Base-by-base conservation (phyloP, 2,888 invertebrate species). In the Miltochrista miniata region DNA sequence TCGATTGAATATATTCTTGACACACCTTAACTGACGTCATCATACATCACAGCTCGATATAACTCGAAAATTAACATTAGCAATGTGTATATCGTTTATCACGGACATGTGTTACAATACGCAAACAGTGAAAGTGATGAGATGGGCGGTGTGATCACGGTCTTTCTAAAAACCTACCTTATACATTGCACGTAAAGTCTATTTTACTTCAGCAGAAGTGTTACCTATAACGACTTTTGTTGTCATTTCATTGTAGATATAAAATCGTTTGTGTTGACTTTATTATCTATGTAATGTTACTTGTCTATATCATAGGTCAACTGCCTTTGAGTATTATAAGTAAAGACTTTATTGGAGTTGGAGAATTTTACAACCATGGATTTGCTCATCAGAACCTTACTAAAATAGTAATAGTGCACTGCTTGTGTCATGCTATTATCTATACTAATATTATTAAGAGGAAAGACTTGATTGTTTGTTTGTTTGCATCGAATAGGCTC, bases 121-220 rank as follows among this genome's bases (percentile, higher is more conserved):
- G 29, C 50, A 50, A 41, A 29, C 10, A 59, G 66, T 62, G 66
- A 67, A 67, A 67, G 66, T 68, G 53, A 67, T 67, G 59, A 54
- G 58, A 7, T 54, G 48, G 59, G 49, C 46, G 40, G 30, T 53
- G 48, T 10, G 2, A 2, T 31, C 2, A 31, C 31, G 14, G 10
- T 9, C 13, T 43, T 55, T 15, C 5, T 7, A n/a, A 57, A 61
- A 52, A 38, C 40, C 24, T 42, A 51, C 52, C 46, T 29, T 56
- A 54, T 14, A 1, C 0, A 7, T 0, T 33, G 7, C 12, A 13
- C 12, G 8, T 36, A 58, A 12, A 45, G 56, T 54, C n/a, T 30
- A 29, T 11, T 48, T 58, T 50, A 9, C 14, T 15, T 7, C 41
- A 29, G 7, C 2, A 8, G 7, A 1, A 7, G n/a, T 1, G 10